A percentile compares a stretch with the other conserved stretches of the same genome.
These are phyloP conservation scores for Hippopotamus amphibius DNA, from an alignment of 2,113 vertebrate genomes.

Conservation along the genomic window DNA sequence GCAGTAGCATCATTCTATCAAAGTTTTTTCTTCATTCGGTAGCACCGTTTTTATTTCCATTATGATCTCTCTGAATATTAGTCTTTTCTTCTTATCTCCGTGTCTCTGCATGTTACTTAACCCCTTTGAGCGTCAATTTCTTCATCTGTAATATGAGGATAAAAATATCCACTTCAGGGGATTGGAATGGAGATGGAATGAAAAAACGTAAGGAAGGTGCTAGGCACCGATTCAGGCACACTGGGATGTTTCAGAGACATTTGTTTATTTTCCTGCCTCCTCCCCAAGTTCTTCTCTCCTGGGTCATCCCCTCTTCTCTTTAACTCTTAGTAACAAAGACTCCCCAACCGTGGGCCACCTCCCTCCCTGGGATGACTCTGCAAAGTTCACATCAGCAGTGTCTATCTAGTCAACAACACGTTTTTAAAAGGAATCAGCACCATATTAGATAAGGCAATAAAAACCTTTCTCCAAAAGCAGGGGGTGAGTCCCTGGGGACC, in stretches of 20 bases:
- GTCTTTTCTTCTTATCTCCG: not conserved
- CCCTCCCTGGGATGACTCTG: not conserved
- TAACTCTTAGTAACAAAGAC: not conserved
- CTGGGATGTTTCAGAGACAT: not conserved
- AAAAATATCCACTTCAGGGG: not conserved
- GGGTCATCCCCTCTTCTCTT: not conserved
- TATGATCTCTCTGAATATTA: not conserved
- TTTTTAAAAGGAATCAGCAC: slow-evolving; percentile 41
- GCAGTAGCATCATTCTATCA: not conserved
- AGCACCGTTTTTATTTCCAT: slow-evolving; percentile 40
- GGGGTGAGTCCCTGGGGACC: not conserved
- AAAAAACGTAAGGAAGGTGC: not conserved
- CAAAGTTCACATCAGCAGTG: not conserved
- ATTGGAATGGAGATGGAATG: not conserved
- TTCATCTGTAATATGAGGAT: not conserved
- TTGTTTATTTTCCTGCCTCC: not conserved
- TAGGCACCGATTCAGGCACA: not conserved
- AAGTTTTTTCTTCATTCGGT: not conserved
- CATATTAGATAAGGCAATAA: slow-evolving; percentile 40
- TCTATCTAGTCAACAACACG: not conserved
- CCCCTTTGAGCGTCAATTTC: not conserved
- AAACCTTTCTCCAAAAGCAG: slow-evolving; percentile 46
- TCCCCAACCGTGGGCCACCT: not conserved
- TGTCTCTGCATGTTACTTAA: not conserved
- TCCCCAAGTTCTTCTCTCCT: not conserved